Evolutionary conservation across 2,113 vertebrate species (phyloP), one percentile per base, ranked within the genome.

Genomic region (Cyrtonyx montezumae): DNA sequence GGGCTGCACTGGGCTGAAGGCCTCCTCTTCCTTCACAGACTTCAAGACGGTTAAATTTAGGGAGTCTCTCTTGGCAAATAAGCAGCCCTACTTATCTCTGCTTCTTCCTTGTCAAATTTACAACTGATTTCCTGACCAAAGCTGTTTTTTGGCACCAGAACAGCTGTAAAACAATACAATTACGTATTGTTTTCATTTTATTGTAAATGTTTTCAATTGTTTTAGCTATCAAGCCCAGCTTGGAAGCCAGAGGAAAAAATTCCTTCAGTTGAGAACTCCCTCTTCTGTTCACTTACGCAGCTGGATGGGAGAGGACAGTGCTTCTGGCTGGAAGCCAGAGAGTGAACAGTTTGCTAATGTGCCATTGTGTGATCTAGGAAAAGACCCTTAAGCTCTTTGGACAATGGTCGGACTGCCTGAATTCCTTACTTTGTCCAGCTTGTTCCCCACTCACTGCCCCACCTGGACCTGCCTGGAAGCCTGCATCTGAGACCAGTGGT

Each of bases 371-470:
- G 93, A 85, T 51, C 68, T 71, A 19, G 84, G 89, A 92, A 94
- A 92, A 91, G 91, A 94, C 94, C 93, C 94, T 93, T 94, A 36
- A 58, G 85, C 95, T 81, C 91, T 94, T 94, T 96, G 96, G 95
- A 90, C 51, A 45, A 0, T 1, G 20, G 63, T 94, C 90, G 68
- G 42, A 40, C 46, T 61, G 76, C 36, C 65, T 9, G 21, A 90
- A 90, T 93, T 93, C 68, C 59, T 71, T 49, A 18, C 79, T 53
- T 13, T 28, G 67, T 58, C 59, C 70, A 30, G 2, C 75, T 42
- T 48, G 40, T n/a, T 67, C 73, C 25, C 48, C 3, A 15, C 71
- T 79, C 26, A 36, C 77, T 80, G 77, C 76, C 49, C 82, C 73
- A 4, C 62, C 66, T 34, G 88, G 68, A 67, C 22, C 55, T 25